These are phyloP conservation scores for Zaprionus bogoriensis DNA, from an alignment of 2,888 invertebrate species.

Conservation along the genomic window DNA sequence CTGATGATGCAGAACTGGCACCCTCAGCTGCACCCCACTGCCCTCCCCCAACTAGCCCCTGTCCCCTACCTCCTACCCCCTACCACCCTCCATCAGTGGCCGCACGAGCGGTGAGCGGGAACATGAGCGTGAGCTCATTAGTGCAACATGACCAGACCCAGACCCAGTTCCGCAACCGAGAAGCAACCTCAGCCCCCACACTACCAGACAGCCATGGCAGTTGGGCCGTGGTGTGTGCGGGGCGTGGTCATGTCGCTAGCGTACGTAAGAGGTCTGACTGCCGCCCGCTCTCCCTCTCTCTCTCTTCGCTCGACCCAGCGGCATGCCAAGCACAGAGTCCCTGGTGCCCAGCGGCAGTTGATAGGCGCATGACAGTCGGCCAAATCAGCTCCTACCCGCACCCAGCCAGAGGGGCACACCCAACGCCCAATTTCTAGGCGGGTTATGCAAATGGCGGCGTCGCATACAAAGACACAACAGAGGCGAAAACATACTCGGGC, in stretches of 20 bases:
- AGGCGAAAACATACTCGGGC: background rate
- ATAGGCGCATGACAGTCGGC: constrained; percentile 11
- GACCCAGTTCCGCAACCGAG: constrained; percentile 29
- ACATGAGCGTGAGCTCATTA: constrained; percentile 50
- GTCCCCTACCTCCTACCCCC: background rate
- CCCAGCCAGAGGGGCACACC: background rate
- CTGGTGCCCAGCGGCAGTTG: background rate
- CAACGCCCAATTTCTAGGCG: constrained; percentile 6
- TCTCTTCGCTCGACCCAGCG: no score
- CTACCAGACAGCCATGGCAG: constrained; percentile 24
- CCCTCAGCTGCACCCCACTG: background rate
- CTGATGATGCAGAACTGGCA: constrained; percentile 52
- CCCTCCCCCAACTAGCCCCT: background rate
- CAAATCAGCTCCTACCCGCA: background rate
- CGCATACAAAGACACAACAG: constrained; percentile 9
- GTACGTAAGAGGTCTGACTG: background rate
- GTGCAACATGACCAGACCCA: constrained; percentile 58
- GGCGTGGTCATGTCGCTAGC: background rate
- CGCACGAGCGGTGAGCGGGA: constrained; percentile 13
- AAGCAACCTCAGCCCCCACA: background rate
- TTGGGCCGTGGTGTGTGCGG: background rate
- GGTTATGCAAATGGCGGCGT: constrained; percentile 39
- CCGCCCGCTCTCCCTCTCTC: no score
- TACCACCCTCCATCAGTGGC: background rate
- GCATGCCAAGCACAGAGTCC: background rate